These are phyloP conservation scores for Daboia siamensis DNA, from an alignment of 2,113 vertebrate species.

Conservation along the genomic window DNA sequence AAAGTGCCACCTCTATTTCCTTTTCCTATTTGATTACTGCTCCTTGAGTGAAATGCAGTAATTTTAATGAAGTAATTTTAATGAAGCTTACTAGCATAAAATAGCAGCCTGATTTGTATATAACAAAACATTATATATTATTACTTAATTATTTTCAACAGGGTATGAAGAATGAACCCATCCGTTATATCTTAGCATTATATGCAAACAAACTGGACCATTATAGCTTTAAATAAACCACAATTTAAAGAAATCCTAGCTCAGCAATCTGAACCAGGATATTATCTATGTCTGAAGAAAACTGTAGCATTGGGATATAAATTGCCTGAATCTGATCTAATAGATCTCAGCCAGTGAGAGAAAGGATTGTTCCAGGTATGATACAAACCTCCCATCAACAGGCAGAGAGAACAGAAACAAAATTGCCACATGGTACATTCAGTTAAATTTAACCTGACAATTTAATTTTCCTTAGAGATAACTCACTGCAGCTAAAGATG, in stretches of 20 bases:
- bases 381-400: neutral
- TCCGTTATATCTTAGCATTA: neutral
- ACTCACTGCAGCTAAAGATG: neutral
- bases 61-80: neutral
- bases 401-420: neutral
- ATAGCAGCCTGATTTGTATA: neutral
- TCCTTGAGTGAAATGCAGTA: constrained; percentile 8
- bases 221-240: neutral
- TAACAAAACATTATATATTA: neutral
- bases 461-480: neutral
- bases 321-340: neutral
- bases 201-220: neutral
- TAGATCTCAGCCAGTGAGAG: neutral
- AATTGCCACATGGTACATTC: constrained; percentile 17
- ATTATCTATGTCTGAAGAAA: neutral
- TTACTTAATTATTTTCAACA: neutral
- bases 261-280: neutral
- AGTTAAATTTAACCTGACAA: neutral
- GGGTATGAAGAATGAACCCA: neutral
- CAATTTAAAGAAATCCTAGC: neutral
- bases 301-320: neutral
- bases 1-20: constrained; percentile 45
- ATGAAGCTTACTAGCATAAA: neutral
- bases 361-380: neutral
- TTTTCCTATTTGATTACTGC: constrained; percentile 57